Percentiles rank a stretch among this genome's conserved stretches.
Conservation (phyloP, 53 echinoderm and acorn worm species). For the Henricia sp. region DNA sequence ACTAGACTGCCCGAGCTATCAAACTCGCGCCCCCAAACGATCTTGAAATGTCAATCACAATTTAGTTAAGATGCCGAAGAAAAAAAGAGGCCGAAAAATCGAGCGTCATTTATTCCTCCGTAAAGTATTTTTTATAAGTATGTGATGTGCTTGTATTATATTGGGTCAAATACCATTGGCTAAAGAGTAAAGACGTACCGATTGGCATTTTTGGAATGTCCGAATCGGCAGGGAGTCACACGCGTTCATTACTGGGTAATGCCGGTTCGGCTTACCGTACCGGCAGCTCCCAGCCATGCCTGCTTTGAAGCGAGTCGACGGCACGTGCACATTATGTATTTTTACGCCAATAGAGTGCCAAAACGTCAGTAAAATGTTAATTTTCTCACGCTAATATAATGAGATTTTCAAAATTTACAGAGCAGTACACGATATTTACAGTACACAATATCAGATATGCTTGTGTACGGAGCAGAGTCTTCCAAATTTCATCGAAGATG, state of each 20-base stretch:
- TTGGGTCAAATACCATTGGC: constrained; percentile 55
- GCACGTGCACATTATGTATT: neutral
- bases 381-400: no score
- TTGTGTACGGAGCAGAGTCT: no score
- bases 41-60: constrained; percentile 38
- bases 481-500: no score
- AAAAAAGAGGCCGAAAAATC: neutral
- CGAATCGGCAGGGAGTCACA: neutral
- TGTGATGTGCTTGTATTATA: constrained; percentile 35
- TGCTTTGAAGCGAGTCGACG: neutral
- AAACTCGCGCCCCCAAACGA: neutral
- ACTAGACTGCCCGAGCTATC: constrained; percentile 8
- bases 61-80: neutral
- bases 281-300: no score
- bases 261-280: neutral
- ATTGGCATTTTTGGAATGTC: constrained; percentile 38
- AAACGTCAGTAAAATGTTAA: no score
- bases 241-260: neutral
- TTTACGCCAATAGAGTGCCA: no score
- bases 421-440: no score
- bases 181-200: no score
- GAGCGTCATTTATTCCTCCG: neutral
- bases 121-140: constrained; percentile 11
- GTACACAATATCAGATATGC: no score
- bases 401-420: no score